Base-by-base conservation (phyloP, 2,888 invertebrate species). In the Lepidocyrtoides sp. region DNA sequence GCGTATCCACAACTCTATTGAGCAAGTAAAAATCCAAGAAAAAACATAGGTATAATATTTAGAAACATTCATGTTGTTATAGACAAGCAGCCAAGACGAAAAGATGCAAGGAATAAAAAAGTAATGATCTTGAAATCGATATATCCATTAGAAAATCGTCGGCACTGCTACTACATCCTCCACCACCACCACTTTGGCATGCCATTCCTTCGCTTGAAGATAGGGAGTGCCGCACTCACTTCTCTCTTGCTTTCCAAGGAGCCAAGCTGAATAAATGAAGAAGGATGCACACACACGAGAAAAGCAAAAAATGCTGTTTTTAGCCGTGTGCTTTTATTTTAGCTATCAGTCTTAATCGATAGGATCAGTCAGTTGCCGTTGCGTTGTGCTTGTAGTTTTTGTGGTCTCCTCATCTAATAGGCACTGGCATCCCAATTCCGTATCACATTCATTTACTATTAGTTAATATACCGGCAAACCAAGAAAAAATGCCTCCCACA, bases 61-160 rank as follows among this genome's bases (percentile, higher is more conserved):
- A 26, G 12, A 60, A 60, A 60, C 32, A 66, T 26, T 66, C 32
- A 32, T n/a, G n/a, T n/a, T n/a, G n/a, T n/a, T n/a, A n/a, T n/a
- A n/a, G n/a, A n/a, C n/a, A n/a, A 12, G 77, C 17, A 77, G 44
- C 26, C 48, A 41, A 51, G 14, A 48, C 1, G 54, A 54, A 60
- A 20, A 36, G 41, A 69, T 69, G 69, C 41, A 41, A 41, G 54
- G 26, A 51, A 57, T 81, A 81, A 63, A 63, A 82, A 36, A 60
- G 69, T 63, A 82, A 63, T 82, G 63, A 82, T 82, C 60, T 60
- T 82, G 84, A 66, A 69, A 84, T 69, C 84, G 84, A 69, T 84
- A 84, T 84, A 66, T 51, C 69, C 84, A 84, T 84, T 84, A 48
- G 63, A 66, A 44, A 84, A 26, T 66, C 32, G 41, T 32, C 41